A percentile compares a stretch with the other conserved stretches of the same genome.
phyloP scores from a whole-genome alignment of 2,888 invertebrate genomes.

The Cybosia mesomella region DNA sequence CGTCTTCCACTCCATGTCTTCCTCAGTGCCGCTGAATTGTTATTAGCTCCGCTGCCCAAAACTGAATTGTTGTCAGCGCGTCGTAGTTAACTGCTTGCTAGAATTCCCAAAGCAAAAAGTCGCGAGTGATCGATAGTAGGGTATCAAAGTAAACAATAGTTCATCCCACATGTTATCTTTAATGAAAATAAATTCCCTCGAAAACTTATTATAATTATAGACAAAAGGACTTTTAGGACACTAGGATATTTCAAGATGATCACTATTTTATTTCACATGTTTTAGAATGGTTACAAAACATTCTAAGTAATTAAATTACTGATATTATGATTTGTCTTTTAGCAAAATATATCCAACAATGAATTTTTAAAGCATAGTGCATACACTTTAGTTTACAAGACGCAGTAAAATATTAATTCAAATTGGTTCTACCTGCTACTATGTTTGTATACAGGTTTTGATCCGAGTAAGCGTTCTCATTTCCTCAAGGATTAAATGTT shows the following conservation, averaged over 20 bases:
- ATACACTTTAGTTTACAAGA: conserved; percentile 25
- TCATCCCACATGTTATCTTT: conserved; percentile 62
- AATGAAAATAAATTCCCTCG: conserved; percentile 69
- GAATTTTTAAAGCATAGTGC: conserved; percentile 19
- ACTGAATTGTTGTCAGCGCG: too few relatives aligned
- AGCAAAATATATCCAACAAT: conserved; percentile 36
- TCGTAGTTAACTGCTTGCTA: too few relatives aligned
- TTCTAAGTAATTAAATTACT: conserved; percentile 50
- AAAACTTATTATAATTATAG: conserved; percentile 61
- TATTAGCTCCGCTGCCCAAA: too few relatives aligned
- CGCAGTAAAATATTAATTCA: conserved; percentile 20
- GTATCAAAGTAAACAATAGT: conserved; percentile 36
- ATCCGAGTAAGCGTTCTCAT: not conserved
- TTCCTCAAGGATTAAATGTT: not conserved
- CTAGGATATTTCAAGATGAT: conserved; percentile 46
- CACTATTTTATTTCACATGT: conserved; percentile 41
- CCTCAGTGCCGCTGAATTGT: too few relatives aligned
- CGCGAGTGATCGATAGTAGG: not conserved
- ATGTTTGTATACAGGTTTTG: conserved; percentile 4
- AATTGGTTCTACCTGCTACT: conserved; percentile 30
- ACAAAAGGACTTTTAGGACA: conserved; percentile 53
- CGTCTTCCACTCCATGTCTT: too few relatives aligned
- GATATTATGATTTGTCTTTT: conserved; percentile 41
- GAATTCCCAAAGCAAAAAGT: too few relatives aligned
- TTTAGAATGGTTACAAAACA: conserved; percentile 40